Percentiles rank a stretch among this genome's conserved stretches.
Conservation (phyloP, 2,113 vertebrate genomes). For the Dicerorhinus sumatrensis region DNA sequence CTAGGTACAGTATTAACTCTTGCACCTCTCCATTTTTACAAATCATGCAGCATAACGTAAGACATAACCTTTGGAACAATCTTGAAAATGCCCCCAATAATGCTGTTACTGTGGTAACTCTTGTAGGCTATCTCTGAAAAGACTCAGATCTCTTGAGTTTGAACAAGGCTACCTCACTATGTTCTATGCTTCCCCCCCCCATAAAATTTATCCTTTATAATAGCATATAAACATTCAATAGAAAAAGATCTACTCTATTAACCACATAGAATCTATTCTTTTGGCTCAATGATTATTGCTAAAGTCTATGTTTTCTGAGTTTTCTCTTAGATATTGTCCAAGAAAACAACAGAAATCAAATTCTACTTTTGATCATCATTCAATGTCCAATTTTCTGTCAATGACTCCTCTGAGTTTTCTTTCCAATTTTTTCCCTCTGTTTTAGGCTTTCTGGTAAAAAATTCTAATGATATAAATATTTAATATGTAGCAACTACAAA, state of each 20-base stretch:
- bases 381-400: conserved; percentile 39
- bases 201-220: conserved; percentile 55
- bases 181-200: not conserved
- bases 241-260: conserved; percentile 3
- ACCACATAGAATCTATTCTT: conserved; percentile 9
- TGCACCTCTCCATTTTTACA: conserved; percentile 52
- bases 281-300: conserved; percentile 25
- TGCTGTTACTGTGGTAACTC: conserved; percentile 70
- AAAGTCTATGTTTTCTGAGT: conserved; percentile 38
- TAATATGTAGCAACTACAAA: not conserved
- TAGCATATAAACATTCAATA: not conserved
- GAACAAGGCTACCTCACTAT: conserved; percentile 59
- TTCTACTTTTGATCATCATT: conserved; percentile 17
- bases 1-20: conserved; percentile 52
- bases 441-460: not conserved
- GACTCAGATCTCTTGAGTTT: conserved; percentile 51
- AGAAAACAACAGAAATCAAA: conserved; percentile 50
- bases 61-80: conserved; percentile 71
- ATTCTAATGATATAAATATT: conserved; percentile 1
- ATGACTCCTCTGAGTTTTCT: not conserved
- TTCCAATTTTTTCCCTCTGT: not conserved
- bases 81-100: conserved; percentile 67
- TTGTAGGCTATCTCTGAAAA: not conserved
- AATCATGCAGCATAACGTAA: conserved; percentile 34
- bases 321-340: conserved; percentile 26